phyloP scores from a whole-genome alignment of 92 coral and sea anemone genomes.

The Anthopleura xanthogrammica region DNA sequence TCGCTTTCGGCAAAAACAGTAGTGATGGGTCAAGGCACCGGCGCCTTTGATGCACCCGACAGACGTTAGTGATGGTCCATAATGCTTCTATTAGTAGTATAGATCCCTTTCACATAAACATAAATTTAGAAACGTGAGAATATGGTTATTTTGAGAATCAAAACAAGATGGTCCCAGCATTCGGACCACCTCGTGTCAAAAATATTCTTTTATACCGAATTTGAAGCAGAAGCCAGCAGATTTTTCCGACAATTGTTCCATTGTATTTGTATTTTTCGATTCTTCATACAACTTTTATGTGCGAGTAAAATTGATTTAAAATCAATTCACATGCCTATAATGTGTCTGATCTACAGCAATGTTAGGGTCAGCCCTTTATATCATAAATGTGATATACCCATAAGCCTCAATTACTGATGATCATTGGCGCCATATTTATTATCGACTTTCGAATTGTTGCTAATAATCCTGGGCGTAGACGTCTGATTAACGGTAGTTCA shows the following conservation, averaged over 20 bases:
- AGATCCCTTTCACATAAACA: slow-evolving; percentile 18
- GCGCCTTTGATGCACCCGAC: slow-evolving; percentile 12
- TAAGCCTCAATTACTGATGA: slow-evolving; percentile 10
- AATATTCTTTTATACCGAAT: not conserved
- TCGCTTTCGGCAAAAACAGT: slow-evolving; percentile 18
- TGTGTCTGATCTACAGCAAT: not conserved
- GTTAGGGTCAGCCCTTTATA: slow-evolving; percentile 10
- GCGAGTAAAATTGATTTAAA: not conserved
- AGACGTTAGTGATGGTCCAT: slow-evolving; percentile 9
- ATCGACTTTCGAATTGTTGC: slow-evolving; percentile 23
- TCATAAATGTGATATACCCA: slow-evolving; percentile 8
- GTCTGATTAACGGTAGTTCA: slow-evolving; percentile 31
- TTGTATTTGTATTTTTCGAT: not conserved
- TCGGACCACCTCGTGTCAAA: not conserved
- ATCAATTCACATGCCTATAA: not conserved
- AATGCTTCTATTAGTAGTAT: slow-evolving; percentile 10
- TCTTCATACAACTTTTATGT: not conserved
- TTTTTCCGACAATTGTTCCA: not conserved
- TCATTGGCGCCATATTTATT: slow-evolving; percentile 9
- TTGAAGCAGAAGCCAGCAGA: not conserved
- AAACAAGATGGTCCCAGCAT: slow-evolving; percentile 12
- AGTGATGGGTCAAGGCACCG: slow-evolving; percentile 23
- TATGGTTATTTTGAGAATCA: slow-evolving; percentile 5
- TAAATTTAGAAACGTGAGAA: slow-evolving; percentile 5
- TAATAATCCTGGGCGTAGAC: slow-evolving; percentile 29